These are phyloP conservation scores for Aproaerema taeniolella DNA, from an alignment of 2,888 invertebrate genomes.

Conservation along the genomic window DNA sequence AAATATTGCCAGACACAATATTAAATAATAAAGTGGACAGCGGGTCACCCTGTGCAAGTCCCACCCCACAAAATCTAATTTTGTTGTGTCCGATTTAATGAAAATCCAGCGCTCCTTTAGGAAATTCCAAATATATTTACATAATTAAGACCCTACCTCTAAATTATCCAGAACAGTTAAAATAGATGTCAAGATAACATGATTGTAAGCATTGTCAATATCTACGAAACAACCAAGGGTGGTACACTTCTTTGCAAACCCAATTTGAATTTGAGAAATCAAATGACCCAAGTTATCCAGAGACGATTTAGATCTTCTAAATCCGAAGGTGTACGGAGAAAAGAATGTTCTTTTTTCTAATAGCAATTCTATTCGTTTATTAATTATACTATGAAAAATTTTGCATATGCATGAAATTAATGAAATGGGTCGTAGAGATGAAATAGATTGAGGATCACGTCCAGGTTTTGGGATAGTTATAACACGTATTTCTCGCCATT, in stretches of 20 bases:
- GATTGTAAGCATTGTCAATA: slow-evolving; percentile 18
- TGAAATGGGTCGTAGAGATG: slow-evolving; percentile 10
- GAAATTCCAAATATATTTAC: slow-evolving; percentile 14
- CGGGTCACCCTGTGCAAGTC: slow-evolving; percentile 25
- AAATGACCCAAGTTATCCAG: slow-evolving; percentile 14
- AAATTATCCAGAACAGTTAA: slow-evolving; percentile 13
- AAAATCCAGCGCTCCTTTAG: slow-evolving; percentile 4
- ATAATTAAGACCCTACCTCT: slow-evolving; percentile 9
- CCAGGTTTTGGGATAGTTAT: slow-evolving; percentile 9
- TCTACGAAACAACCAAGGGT: slow-evolving; percentile 19
- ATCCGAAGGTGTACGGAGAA: slow-evolving; percentile 14
- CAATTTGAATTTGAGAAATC: slow-evolving; percentile 13
- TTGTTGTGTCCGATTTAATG: too few species aligned
- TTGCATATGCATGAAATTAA: too few species aligned
- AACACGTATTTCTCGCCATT: slow-evolving; percentile 11
- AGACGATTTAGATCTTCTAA: slow-evolving; percentile 16
- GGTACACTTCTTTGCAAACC: slow-evolving; percentile 7
- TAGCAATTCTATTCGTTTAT: slow-evolving; percentile 16
- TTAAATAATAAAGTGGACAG: slow-evolving; percentile 26
- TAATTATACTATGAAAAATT: slow-evolving; percentile 12
- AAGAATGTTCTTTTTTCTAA: slow-evolving; percentile 12
- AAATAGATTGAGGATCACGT: not conserved
- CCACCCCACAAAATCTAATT: too few species aligned
- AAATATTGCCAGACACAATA: slow-evolving; percentile 16
- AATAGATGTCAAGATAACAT: slow-evolving; percentile 10